A percentile compares a stretch with the other conserved stretches of the same genome.
phyloP scores from a whole-genome alignment of 2,888 invertebrate species.

The Drosophila histrio region DNA sequence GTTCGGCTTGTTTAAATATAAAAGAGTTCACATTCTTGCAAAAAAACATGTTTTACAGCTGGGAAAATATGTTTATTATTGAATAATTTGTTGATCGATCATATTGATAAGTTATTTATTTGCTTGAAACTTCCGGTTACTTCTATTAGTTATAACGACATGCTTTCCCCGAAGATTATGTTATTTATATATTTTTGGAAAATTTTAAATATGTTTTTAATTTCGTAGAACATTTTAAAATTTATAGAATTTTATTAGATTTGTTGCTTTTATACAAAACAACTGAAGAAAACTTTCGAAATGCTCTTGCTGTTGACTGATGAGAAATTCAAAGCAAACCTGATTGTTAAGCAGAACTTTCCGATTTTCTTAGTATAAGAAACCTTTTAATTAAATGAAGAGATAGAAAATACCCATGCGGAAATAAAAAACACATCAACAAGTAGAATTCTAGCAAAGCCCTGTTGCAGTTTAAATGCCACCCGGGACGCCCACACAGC shows the following conservation, averaged over 20 bases:
- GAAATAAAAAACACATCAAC: constrained; percentile 32
- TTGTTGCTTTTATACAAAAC: neutral
- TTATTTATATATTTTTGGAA: neutral
- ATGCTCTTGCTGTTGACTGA: neutral
- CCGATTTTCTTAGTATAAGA: neutral
- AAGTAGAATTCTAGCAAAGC: constrained; percentile 27
- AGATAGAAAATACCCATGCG: neutral
- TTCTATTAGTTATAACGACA: neutral
- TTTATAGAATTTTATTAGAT: neutral
- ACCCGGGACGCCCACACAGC: constrained; percentile 11
- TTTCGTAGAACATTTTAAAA: neutral
- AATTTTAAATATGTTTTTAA: neutral
- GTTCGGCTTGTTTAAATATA: too few relatives aligned
- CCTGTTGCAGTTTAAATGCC: constrained; percentile 16
- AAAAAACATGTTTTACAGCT: neutral
- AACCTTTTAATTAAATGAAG: neutral
- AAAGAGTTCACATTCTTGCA: too few relatives aligned
- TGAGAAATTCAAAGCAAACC: neutral
- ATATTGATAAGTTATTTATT: neutral
- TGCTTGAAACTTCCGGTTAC: neutral
- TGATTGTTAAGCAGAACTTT: neutral
- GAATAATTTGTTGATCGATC: neutral
- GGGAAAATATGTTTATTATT: neutral
- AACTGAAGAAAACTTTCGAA: neutral
- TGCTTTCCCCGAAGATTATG: neutral